Conservation (phyloP, 2,797 vertebrate species). For the Malurus leucopterus region DNA sequence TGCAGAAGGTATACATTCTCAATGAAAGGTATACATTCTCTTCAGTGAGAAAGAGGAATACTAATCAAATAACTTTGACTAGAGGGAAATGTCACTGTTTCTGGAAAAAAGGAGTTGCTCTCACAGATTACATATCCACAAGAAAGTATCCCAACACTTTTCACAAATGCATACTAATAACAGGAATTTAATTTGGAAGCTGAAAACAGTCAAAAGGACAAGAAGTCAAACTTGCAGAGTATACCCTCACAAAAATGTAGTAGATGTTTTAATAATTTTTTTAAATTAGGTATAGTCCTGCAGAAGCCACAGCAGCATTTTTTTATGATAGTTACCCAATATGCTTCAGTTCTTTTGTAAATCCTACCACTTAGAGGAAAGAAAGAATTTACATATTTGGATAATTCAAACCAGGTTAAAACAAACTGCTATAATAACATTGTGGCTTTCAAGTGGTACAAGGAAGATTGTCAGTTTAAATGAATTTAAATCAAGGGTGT, state of each 20-base stretch:
- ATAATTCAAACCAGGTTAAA: neutral
- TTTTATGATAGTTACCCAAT: neutral
- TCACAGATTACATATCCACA: neutral
- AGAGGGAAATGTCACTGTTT: neutral
- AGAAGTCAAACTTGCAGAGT: neutral
- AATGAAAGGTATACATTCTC: neutral
- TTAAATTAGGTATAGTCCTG: neutral
- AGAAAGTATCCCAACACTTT: neutral
- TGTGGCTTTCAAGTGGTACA: neutral
- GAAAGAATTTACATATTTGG: neutral
- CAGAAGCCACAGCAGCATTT: neutral
- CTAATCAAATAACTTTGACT: neutral
- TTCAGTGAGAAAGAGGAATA: neutral
- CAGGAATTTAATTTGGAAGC: neutral
- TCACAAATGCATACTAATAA: neutral
- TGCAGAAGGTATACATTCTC: neutral
- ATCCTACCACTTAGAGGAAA: neutral
- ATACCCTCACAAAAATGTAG: neutral
- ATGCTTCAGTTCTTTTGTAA: neutral
- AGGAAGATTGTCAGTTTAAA: neutral
- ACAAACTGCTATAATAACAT: neutral
- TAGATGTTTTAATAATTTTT: neutral
- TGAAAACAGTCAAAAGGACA: neutral
- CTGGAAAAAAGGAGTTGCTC: neutral
- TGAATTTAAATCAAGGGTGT: neutral